phyloP scores from a whole-genome alignment of 2,888 invertebrate species.

The Drosophila neoperkinsi region DNA sequence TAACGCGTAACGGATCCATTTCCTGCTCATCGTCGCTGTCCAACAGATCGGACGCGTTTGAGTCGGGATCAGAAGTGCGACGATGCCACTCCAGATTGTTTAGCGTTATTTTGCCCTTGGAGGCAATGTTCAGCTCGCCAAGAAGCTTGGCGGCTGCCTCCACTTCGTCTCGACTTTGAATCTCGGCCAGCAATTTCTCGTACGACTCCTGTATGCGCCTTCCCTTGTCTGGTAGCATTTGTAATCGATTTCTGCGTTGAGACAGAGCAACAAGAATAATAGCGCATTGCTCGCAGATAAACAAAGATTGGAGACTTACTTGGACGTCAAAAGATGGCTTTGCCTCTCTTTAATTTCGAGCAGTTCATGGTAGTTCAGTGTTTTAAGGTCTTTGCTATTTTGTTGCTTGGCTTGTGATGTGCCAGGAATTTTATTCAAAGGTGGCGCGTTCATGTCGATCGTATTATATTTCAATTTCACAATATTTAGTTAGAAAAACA shows the following conservation, averaged over 20 bases:
- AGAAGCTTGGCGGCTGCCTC: constrained; percentile 80
- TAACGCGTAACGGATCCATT: constrained; percentile 82
- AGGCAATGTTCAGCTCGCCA: constrained; percentile 82
- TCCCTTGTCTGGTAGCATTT: constrained; percentile 83
- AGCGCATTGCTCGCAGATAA: not conserved
- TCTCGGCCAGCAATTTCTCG: constrained; percentile 77
- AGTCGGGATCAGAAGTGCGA: constrained; percentile 38
- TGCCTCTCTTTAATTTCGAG: constrained; percentile 82
- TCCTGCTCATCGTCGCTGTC: constrained; percentile 84
- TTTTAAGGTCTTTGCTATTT: constrained; percentile 74
- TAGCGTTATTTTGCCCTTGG: constrained; percentile 72
- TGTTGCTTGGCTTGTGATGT: constrained; percentile 73
- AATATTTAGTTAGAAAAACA: not conserved
- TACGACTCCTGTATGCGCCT: constrained; percentile 81
- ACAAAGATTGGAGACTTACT: constrained; percentile 64
- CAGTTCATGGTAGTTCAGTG: constrained; percentile 73
- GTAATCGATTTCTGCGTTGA: constrained; percentile 65
- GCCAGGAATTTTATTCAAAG: constrained; percentile 72
- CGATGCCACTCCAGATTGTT: constrained; percentile 83
- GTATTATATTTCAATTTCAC: constrained; percentile 12
- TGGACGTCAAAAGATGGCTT: constrained; percentile 78
- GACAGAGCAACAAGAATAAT: not conserved
- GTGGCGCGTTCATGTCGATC: constrained; percentile 39
- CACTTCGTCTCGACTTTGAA: constrained; percentile 77
- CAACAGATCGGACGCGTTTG: constrained; percentile 69